phyloP scores from a whole-genome alignment of 2,888 invertebrate species.

The Spilosoma lubricipeda region DNA sequence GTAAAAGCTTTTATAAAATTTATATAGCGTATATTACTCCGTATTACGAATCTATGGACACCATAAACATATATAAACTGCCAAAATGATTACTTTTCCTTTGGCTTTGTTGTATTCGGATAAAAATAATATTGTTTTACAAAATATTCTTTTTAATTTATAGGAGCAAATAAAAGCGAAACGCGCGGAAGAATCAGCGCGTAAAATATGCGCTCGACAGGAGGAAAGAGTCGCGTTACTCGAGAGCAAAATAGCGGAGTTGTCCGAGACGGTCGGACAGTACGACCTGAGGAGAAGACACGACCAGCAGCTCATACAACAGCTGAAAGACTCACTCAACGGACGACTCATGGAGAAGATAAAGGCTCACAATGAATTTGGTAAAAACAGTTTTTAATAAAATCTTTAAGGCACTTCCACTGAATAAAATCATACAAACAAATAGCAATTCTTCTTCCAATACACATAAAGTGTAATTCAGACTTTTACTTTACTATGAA shows the following conservation, averaged over 20 bases:
- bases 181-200: slow-evolving; percentile 90
- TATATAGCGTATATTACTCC: no score
- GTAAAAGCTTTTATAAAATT: no score
- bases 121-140: no score
- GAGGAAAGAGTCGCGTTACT: slow-evolving; percentile 92
- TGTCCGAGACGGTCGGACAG: slow-evolving; percentile 92
- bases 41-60: no score
- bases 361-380: slow-evolving; percentile 44
- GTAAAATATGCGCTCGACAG: slow-evolving; percentile 88
- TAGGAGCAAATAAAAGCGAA: slow-evolving; percentile 90
- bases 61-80: no score
- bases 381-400: slow-evolving; percentile 37
- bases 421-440: no score
- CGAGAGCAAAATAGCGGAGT: slow-evolving; percentile 91
- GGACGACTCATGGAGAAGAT: slow-evolving; percentile 69
- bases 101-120: no score
- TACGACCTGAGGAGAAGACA: slow-evolving; percentile 90
- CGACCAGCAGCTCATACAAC: slow-evolving; percentile 91
- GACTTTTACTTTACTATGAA: no score
- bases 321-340: slow-evolving; percentile 85
- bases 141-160: background rate
- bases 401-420: background rate
- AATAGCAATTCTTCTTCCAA: no score
- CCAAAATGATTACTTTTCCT: no score
- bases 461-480: no score